Evolutionary conservation across 2,113 vertebrate genomes (phyloP).

Genomic region (Onychostruthus taczanowskii): DNA sequence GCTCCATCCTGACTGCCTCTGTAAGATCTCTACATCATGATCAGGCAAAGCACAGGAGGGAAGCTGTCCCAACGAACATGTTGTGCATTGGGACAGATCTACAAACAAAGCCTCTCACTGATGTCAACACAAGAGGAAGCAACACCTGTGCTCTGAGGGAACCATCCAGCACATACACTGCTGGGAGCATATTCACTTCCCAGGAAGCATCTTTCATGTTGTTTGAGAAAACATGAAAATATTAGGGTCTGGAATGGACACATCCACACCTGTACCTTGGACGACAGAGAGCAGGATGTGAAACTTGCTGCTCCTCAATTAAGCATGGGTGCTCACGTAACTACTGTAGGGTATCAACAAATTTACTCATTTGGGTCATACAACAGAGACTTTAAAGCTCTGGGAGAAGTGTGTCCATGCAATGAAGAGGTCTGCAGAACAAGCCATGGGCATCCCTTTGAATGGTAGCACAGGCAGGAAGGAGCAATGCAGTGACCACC

Average conservation of each 20-base stretch:
- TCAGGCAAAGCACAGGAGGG: neutral
- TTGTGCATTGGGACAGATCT: neutral
- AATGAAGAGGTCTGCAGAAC: neutral
- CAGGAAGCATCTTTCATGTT: neutral
- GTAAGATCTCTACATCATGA: neutral
- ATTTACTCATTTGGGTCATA: neutral
- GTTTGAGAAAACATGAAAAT: neutral
- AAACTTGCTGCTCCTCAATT: neutral
- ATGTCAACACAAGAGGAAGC: neutral
- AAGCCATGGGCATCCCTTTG: neutral
- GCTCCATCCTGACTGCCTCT: neutral
- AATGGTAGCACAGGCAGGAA: neutral
- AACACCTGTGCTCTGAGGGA: rapidly evolving
- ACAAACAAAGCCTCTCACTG: neutral
- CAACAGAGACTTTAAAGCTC: neutral
- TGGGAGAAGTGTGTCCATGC: neutral
- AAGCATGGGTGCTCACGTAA: neutral
- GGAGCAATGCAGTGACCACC: neutral
- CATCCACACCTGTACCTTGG: neutral
- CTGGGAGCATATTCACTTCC: neutral
- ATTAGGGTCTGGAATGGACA: neutral
- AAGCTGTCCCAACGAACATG: neutral
- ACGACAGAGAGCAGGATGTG: neutral
- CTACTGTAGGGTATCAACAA: neutral
- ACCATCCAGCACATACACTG: neutral